Evolutionary conservation across 1,140 invertebrate species (phyloP).

Genomic region (Scaptomyza hsui): DNA sequence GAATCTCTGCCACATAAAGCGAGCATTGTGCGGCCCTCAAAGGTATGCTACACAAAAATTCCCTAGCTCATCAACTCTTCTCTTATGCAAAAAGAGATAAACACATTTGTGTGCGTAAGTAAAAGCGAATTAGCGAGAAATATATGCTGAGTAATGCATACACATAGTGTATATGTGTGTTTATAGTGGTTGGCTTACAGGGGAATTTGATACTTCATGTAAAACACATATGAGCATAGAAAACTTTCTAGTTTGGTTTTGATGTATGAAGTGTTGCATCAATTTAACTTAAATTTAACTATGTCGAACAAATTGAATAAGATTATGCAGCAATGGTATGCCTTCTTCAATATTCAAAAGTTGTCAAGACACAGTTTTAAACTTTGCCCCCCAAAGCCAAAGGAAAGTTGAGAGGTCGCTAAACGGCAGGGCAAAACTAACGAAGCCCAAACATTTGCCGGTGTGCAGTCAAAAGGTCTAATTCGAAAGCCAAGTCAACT

Average conservation of each 20-base stretch:
- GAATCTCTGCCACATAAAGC: conserved; percentile 36
- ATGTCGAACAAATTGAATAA: no score
- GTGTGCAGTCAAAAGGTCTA: conserved; percentile 77
- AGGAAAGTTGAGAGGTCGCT: not conserved
- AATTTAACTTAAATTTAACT: not conserved
- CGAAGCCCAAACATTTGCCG: conserved; percentile 73
- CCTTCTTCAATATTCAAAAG: not conserved
- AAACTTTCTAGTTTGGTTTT: no score
- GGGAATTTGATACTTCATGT: no score
- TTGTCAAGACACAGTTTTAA: not conserved
- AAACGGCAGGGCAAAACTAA: conserved; percentile 57
- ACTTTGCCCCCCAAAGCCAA: not conserved
- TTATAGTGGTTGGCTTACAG: not conserved
- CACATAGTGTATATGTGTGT: not conserved
- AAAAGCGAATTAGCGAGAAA: not conserved
- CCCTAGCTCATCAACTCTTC: not conserved
- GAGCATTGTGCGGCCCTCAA: conserved; percentile 14
- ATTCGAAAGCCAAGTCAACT: conserved; percentile 78
- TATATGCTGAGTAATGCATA: not conserved
- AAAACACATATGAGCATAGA: no score
- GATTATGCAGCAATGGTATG: no score
- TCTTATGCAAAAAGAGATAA: not conserved
- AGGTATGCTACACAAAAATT: conserved; percentile 11
- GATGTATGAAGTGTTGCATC: no score
- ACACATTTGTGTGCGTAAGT: not conserved